A percentile compares a stretch with the other conserved stretches of the same genome.
Evolutionary conservation across 2,797 vertebrate genomes (phyloP).

Genomic region (Naso thynnoides): DNA sequence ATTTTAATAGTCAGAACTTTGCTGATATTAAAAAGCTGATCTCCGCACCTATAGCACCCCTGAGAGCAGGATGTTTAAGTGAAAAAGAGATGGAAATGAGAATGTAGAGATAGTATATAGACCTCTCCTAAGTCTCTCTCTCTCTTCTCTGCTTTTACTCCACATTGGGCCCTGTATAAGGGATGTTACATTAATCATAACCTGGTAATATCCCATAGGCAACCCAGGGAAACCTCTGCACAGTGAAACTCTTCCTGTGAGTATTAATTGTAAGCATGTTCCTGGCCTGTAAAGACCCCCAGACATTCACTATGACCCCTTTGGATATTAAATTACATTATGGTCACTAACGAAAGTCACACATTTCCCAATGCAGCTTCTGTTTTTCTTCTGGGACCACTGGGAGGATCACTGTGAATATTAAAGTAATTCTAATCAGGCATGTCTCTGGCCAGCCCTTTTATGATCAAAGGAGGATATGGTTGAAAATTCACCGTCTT

Average conservation of each 20-base stretch:
- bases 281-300: constrained; percentile 11
- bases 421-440: constrained; percentile 52
- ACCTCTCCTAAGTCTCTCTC: constrained; percentile 5
- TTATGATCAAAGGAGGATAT: constrained; percentile 13
- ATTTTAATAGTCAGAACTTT: constrained; percentile 51
- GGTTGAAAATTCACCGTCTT: constrained; percentile 4
- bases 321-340: constrained; percentile 20
- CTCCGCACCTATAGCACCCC: constrained; percentile 37
- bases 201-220: neutral
- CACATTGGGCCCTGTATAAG: constrained; percentile 8
- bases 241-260: neutral
- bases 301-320: constrained; percentile 33
- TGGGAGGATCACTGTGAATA: constrained; percentile 15
- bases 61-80: constrained; percentile 22
- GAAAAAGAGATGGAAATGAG: constrained; percentile 12
- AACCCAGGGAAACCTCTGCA: constrained; percentile 8
- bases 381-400: constrained; percentile 24
- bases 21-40: constrained; percentile 55
- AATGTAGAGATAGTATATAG: constrained; percentile 14
- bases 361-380: constrained; percentile 20
- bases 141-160: neutral
- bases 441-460: constrained; percentile 18
- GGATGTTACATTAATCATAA: constrained; percentile 47
- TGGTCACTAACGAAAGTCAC: neutral
- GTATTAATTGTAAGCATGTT: constrained; percentile 25